Base-by-base conservation (phyloP, 2,888 invertebrate genomes). In the Drosophila austrosaltans region DNA sequence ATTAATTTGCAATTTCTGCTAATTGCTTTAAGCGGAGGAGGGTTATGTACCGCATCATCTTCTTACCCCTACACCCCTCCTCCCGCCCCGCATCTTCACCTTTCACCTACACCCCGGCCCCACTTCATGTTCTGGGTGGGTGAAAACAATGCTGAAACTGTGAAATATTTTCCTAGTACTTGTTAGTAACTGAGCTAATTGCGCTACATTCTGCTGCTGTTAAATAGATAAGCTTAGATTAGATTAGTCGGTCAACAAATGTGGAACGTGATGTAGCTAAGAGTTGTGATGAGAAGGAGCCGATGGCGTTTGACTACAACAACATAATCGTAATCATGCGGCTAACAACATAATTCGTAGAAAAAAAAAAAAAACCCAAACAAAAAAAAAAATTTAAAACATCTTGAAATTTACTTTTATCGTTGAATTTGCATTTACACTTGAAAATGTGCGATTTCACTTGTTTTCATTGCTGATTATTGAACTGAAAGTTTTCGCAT, bases 1-100 rank as follows among this genome's bases (percentile, higher is more conserved):
- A 87, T 83, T 87, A 83, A 83, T 83, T 89, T 83, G 83, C 83
- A 89, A 89, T 89, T 89, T 73, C 80, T 87, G 75, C 89, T 83
- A 83, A 83, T 83, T 89, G 88, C 48, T 48, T 48, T 89, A 87
- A 66, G 65, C 65, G 69, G 36, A 36, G 36, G 48, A 25, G 32
- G 48, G 48, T 48, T 48, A 48, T 48, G 48, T 48, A 48, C 48
- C 48, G 25, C 48, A 22, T 22, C 48, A 22, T 48, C 48, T 48
- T 53, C 36, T 20, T 2, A 39, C 67, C 32, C 53, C 28, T 1
- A 28, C 4, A 3, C 22, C 20, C 20, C 44, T 8, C 10, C 8
- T 40, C 36, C 16, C 53, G 20, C 53, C 25, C 30, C 32, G n/a
- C 42, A 16, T 16, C 16, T 16, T 16, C 16, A 16, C 16, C 16